Base-by-base conservation (phyloP, 2,797 vertebrate species). In the Sebastes miniatus region DNA sequence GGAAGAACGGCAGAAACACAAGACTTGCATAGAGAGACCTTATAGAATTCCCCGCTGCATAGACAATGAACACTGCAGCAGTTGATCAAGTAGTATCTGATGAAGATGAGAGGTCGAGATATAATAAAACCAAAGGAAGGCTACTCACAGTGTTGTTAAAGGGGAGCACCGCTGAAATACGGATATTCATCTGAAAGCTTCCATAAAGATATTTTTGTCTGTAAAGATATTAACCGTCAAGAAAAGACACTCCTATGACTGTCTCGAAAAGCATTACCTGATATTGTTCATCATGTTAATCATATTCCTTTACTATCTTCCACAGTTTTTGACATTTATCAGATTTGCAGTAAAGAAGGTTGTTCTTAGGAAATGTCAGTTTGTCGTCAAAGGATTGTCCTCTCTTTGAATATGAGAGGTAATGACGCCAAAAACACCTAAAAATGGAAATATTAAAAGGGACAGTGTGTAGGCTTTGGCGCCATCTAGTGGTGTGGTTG, bases 11-110 rank as follows among this genome's bases (percentile, higher is more conserved):
- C 78, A 88, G 79, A 84, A 84, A 87, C 71, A 77, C 62, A 81
- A 89, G 69, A 89, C 84, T 94, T 94, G 91, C 93, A 94, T 94
- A 94, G 92, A 94, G 73, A 88, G 75, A 85, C 9, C 34, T 62
- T 79, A 78, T 24, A 65, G 29, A 74, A 64, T 76, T 83, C 65
- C 70, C 69, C 36, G 27, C 87, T 89, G 89, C 87, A 90, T 76
- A 91, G 85, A 85, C 65, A 56, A 69, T 18, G 77, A 80, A 77
- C 76, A 43, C 36, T 74, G 83, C 90, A 90, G 87, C 80, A 65
- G 71, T 83, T 86, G 47, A 75, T 87, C 77, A 80, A 73, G 85
- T 70, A 76, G 61, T 36, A 69, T 83, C 75, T 75, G 81, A 83
- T 57, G 62, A 39, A 65, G 71, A 39, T n/a, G 61, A 83, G 64